These are phyloP conservation scores for Drosophila prolongata DNA, from an alignment of 2,888 invertebrate genomes.

Conservation along the genomic window DNA sequence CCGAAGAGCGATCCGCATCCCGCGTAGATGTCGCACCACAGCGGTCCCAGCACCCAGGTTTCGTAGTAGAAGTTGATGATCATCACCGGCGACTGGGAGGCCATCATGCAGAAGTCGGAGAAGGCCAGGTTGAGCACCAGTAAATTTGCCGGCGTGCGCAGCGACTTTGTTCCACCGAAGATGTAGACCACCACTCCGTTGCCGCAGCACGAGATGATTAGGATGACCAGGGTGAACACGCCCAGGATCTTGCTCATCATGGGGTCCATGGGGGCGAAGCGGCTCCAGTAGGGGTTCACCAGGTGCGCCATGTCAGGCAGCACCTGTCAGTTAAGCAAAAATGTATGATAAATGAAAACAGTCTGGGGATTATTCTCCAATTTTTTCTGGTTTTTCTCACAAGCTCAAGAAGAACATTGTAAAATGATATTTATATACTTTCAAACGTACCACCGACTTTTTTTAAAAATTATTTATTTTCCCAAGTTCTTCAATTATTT, in stretches of 20 bases:
- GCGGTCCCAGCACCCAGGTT: slow-evolving; percentile 86
- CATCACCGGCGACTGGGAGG: slow-evolving; percentile 85
- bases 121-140: slow-evolving; percentile 96
- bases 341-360: no score
- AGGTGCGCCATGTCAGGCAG: slow-evolving; percentile 88
- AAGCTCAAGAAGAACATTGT: no score
- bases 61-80: slow-evolving; percentile 84
- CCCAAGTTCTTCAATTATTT: no score
- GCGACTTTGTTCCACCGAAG: slow-evolving; percentile 83
- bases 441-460: no score
- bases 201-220: slow-evolving; percentile 84
- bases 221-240: slow-evolving; percentile 90
- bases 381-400: no score
- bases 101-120: slow-evolving; percentile 94
- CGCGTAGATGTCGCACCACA: slow-evolving; percentile 95
- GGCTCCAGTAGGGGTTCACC: slow-evolving; percentile 92
- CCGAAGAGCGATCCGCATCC: slow-evolving; percentile 95
- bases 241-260: slow-evolving; percentile 94
- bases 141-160: slow-evolving; percentile 95
- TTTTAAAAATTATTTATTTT: no score
- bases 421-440: no score
- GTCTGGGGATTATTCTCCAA: no score
- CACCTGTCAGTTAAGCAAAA: slow-evolving; percentile 72
- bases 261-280: slow-evolving; percentile 94
- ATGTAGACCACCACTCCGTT: slow-evolving; percentile 84